phyloP scores from a whole-genome alignment of 2,888 invertebrate genomes.

The Pristionchus exspectatus region DNA sequence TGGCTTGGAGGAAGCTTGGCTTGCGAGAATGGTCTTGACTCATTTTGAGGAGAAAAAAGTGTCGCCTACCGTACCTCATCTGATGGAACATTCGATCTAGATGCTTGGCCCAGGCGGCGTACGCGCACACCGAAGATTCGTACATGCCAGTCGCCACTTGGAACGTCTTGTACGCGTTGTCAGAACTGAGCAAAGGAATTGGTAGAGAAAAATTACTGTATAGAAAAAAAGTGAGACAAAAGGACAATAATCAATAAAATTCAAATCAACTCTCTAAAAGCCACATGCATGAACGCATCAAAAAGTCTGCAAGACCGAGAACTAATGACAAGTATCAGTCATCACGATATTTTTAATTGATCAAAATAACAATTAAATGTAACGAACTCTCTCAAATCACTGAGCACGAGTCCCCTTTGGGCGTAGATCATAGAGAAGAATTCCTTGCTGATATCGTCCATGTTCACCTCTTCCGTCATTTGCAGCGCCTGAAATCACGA shows the following conservation, averaged over 20 bases:
- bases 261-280: too few relatives aligned
- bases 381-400: not conserved
- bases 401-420: constrained; percentile 32
- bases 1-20: too few relatives aligned
- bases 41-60: too few relatives aligned
- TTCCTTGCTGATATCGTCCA: constrained; percentile 46
- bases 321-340: too few relatives aligned
- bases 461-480: constrained; percentile 26
- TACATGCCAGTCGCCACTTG: not conserved
- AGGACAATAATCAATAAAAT: too few relatives aligned
- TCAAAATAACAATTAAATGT: not conserved
- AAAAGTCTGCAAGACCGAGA: too few relatives aligned
- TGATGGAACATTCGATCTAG: not conserved
- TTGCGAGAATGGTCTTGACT: too few relatives aligned
- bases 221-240: too few relatives aligned
- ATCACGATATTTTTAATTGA: too few relatives aligned
- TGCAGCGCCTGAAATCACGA: constrained; percentile 20
- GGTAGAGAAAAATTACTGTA: too few relatives aligned
- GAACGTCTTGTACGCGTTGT: constrained; percentile 3
- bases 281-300: too few relatives aligned
- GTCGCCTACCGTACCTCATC: constrained; percentile 18
- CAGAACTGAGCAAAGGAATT: not conserved
- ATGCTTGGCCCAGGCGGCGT: constrained; percentile 43
- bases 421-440: constrained; percentile 41
- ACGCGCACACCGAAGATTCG: not conserved